phyloP scores from a whole-genome alignment of 2,797 vertebrate genomes.

The Ceryle rudis region DNA sequence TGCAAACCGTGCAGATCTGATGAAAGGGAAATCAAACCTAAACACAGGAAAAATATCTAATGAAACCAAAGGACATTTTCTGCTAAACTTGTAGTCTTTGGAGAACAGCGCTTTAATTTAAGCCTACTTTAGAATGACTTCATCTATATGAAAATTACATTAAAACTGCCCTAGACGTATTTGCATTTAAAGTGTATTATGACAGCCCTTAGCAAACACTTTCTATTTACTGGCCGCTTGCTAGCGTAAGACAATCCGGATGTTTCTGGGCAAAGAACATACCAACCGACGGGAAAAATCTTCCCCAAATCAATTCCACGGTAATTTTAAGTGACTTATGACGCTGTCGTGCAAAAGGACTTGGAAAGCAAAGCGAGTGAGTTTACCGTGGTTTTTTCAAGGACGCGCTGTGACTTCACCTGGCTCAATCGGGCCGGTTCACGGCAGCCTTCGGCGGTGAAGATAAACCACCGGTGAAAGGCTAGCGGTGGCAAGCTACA shows the following conservation, averaged over 20 bases:
- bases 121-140: constrained; percentile 63
- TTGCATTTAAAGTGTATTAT: constrained; percentile 64
- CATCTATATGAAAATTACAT: constrained; percentile 72
- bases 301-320: not conserved
- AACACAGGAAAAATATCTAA: not conserved
- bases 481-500: accelerated
- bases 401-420: not conserved
- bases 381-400: not conserved
- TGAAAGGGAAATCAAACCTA: constrained; percentile 31
- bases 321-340: not conserved
- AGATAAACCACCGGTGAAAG: not conserved
- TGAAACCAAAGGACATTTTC: constrained; percentile 30
- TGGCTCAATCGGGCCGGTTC: not conserved
- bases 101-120: constrained; percentile 67
- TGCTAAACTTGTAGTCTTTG: constrained; percentile 36
- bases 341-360: accelerated
- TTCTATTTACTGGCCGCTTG: constrained; percentile 36
- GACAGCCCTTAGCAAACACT: constrained; percentile 5
- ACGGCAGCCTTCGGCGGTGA: not conserved
- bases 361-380: not conserved
- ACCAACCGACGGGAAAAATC: not conserved
- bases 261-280: not conserved
- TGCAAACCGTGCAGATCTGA: not conserved
- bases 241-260: not conserved
- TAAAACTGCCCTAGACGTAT: constrained; percentile 57